These are phyloP conservation scores for Hypomecis punctinalis DNA, from an alignment of 2,888 invertebrate genomes.

Conservation along the genomic window DNA sequence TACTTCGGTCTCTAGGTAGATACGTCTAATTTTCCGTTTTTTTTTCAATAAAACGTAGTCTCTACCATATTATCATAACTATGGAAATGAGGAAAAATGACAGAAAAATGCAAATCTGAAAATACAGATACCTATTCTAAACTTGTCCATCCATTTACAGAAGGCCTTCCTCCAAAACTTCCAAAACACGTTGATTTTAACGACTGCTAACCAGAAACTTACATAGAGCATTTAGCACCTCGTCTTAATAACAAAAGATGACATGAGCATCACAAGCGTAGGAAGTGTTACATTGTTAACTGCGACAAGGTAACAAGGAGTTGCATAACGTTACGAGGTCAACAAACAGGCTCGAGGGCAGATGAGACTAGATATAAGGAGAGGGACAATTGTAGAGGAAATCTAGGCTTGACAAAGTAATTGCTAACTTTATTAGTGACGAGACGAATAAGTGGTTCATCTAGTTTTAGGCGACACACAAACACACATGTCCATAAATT, in stretches of 20 bases:
- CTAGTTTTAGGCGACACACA: no score
- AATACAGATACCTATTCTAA: neutral
- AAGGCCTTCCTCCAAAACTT: slow-evolving; percentile 7
- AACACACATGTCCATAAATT: no score
- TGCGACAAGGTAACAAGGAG: slow-evolving; percentile 22
- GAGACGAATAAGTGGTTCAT: no score
- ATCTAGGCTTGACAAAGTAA: no score
- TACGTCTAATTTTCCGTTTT: no score
- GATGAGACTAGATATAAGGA: slow-evolving; percentile 18
- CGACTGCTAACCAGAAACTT: slow-evolving; percentile 47
- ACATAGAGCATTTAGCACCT: slow-evolving; percentile 33
- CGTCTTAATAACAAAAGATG: slow-evolving; percentile 25
- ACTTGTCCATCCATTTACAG: neutral
- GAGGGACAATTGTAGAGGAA: neutral
- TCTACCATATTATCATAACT: no score
- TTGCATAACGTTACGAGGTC: slow-evolving; percentile 59
- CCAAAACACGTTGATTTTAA: slow-evolving; percentile 32
- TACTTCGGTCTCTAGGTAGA: no score
- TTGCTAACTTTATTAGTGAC: no score
- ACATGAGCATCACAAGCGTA: slow-evolving; percentile 14
- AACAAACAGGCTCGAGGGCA: slow-evolving; percentile 41
- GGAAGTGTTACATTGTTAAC: slow-evolving; percentile 23
- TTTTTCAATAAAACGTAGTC: no score
- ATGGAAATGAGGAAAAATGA: no score
- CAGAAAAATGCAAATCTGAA: no score